Conservation (phyloP, 2,113 vertebrate species). For the Pelmatolapia mariae region DNA sequence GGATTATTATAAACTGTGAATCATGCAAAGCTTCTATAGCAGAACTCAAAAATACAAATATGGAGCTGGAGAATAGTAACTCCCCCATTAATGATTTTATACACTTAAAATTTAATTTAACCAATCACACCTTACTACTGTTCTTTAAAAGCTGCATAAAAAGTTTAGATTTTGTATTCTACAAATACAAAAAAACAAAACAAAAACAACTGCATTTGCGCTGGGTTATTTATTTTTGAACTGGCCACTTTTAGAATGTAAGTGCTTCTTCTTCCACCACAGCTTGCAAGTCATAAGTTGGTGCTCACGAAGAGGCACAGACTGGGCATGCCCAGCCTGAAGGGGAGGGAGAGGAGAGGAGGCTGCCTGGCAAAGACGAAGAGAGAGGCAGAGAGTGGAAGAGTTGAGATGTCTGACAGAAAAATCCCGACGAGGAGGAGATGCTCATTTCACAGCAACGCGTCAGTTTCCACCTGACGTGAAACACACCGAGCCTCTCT, state of each 20-base stretch:
- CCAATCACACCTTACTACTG: not conserved
- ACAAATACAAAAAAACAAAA: not conserved
- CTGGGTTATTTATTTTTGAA: not conserved
- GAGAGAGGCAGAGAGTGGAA: not conserved
- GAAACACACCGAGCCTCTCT: not conserved
- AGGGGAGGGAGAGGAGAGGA: not conserved
- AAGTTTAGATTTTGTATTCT: not conserved
- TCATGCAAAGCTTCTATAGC: not conserved
- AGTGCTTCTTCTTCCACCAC: not conserved
- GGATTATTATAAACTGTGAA: not conserved
- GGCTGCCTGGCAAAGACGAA: not conserved
- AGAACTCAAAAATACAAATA: not conserved
- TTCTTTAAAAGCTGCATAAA: not conserved
- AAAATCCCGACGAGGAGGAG: conserved; percentile 4
- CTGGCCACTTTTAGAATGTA: not conserved
- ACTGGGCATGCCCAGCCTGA: conserved; percentile 55
- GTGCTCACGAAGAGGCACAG: not conserved
- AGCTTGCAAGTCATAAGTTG: not conserved
- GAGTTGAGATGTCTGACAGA: conserved; percentile 39
- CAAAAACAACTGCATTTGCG: not conserved
- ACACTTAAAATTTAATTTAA: accelerated
- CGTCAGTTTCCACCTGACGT: conserved; percentile 20
- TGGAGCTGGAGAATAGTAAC: not conserved
- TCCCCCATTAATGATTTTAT: not conserved
- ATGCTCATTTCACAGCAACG: conserved; percentile 25